Conservation (phyloP, 2,797 vertebrate species). For the Amblyraja radiata region DNA sequence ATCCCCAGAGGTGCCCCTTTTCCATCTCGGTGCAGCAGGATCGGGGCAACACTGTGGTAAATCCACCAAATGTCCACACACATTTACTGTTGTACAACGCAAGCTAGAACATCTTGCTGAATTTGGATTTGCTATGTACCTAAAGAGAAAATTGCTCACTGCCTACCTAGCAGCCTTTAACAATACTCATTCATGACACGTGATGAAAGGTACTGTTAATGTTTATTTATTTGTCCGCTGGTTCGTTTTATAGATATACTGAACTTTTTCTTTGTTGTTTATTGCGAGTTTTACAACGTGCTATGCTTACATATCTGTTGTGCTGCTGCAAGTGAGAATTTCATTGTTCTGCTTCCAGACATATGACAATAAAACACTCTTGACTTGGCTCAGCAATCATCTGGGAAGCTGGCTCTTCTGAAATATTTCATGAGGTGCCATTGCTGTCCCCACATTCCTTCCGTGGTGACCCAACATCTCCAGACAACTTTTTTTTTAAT, state of each 20-base stretch:
- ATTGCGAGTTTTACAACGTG: too few species aligned
- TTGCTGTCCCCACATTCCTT: neutral
- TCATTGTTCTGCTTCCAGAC: too few species aligned
- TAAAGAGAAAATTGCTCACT: neutral
- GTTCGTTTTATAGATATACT: too few species aligned
- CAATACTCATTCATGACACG: neutral
- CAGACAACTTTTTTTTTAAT: too few species aligned
- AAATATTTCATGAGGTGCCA: neutral
- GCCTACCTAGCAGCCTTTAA: neutral
- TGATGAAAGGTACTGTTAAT: too few species aligned
- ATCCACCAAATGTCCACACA: neutral
- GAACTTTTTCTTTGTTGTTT: too few species aligned
- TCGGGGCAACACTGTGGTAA: neutral
- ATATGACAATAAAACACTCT: too few species aligned
- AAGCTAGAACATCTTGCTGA: neutral
- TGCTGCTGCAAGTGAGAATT: too few species aligned
- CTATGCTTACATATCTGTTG: too few species aligned
- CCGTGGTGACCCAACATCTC: neutral
- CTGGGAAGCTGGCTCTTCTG: neutral
- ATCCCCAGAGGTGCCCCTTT: neutral
- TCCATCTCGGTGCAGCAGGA: neutral
- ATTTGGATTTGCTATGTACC: neutral
- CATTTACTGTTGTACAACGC: neutral
- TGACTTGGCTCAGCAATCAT: neutral
- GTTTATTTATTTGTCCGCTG: too few species aligned